Conservation (phyloP, 1,140 invertebrate genomes). For the Melipona quadrifasciata region DNA sequence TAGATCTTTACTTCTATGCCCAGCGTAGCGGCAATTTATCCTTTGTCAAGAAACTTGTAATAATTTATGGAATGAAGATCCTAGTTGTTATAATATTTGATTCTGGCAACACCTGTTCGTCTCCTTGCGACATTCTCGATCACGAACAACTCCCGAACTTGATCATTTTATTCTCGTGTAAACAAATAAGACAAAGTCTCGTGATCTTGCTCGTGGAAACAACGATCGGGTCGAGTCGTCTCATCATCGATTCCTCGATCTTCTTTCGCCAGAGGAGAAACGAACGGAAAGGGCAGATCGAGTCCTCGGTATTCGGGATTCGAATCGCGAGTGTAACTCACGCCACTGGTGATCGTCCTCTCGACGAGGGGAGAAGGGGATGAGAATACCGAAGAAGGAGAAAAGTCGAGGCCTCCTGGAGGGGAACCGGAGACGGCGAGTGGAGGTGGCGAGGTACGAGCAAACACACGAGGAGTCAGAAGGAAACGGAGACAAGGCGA, state of each 20-base stretch:
- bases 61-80: too few relatives aligned
- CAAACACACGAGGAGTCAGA: slow-evolving; percentile 25
- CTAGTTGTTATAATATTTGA: background rate
- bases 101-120: background rate
- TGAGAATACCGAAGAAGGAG: slow-evolving; percentile 52
- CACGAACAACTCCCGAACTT: too few relatives aligned
- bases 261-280: background rate
- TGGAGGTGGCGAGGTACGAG: slow-evolving; percentile 36
- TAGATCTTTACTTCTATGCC: background rate
- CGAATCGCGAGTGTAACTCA: slow-evolving; percentile 20
- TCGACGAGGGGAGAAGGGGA: slow-evolving; percentile 42
- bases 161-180: too few relatives aligned
- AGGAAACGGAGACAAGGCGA: slow-evolving; percentile 35
- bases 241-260: background rate
- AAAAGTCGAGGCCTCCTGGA: slow-evolving; percentile 25
- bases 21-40: too few relatives aligned
- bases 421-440: background rate
- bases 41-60: background rate
- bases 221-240: background rate
- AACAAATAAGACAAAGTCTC: too few relatives aligned
- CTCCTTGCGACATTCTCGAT: background rate
- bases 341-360: slow-evolving; percentile 15
- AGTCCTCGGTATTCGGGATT: background rate
- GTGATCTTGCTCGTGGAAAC: background rate
- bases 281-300: background rate